A percentile compares a stretch with the other conserved stretches of the same genome.
Evolutionary conservation across 2,113 vertebrate species (phyloP).

Genomic region (Hucho hucho): DNA sequence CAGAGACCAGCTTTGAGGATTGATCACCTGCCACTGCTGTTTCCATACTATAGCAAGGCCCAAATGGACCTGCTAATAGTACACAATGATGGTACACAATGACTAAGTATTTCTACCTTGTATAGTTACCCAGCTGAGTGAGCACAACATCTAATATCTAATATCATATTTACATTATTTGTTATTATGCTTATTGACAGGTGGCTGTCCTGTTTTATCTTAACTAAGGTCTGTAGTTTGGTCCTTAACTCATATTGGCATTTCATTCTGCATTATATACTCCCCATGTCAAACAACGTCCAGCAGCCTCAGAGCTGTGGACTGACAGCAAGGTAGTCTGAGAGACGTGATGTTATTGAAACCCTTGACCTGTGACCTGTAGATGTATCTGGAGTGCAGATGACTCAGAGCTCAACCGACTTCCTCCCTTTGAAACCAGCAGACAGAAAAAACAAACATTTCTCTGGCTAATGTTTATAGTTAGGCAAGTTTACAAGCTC

Average conservation of each 20-base stretch:
- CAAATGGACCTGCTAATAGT: not conserved
- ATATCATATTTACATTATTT: not conserved
- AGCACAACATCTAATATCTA: not conserved
- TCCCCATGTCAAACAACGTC: not conserved
- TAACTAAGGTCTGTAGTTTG: not conserved
- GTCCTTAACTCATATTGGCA: not conserved
- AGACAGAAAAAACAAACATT: slow-evolving; percentile 12
- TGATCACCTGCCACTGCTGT: slow-evolving; percentile 43
- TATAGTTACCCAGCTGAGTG: not conserved
- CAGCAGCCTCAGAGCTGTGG: not conserved
- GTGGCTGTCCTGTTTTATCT: not conserved
- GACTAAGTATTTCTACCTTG: not conserved
- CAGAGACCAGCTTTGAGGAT: slow-evolving; percentile 38
- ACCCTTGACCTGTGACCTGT: slow-evolving; percentile 28
- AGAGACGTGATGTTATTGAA: slow-evolving; percentile 5
- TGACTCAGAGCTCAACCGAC: slow-evolving; percentile 10
- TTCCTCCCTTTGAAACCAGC: slow-evolving; percentile 14
- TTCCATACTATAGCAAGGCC: not conserved
- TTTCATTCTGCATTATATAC: not conserved
- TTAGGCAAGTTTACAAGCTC: slow-evolving; percentile 1
- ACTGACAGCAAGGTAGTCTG: not conserved
- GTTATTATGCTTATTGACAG: too few relatives aligned
- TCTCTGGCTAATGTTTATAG: slow-evolving; percentile 3
- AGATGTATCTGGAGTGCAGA: slow-evolving; percentile 13
- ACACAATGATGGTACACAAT: not conserved